Conservation (phyloP, 2,113 vertebrate species). For the Galeopterus variegatus region DNA sequence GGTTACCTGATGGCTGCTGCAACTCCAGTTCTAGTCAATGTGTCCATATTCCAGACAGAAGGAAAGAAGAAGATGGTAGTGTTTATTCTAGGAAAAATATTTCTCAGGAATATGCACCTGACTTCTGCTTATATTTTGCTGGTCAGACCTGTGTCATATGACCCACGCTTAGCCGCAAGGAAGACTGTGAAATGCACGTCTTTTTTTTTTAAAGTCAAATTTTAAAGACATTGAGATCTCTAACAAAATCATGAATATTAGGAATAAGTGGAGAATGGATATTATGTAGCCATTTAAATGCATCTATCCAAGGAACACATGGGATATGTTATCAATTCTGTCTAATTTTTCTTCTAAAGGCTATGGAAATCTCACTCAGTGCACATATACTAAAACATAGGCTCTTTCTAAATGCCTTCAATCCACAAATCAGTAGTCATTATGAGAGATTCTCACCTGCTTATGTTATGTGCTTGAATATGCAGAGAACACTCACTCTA, state of each 20-base stretch:
- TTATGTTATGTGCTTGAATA: slow-evolving; percentile 9
- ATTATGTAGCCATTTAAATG: background rate
- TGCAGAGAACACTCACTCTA: background rate
- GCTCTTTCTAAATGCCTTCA: slow-evolving; percentile 4
- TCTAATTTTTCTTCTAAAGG: background rate
- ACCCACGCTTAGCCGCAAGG: background rate
- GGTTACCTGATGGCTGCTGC: background rate
- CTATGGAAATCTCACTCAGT: background rate
- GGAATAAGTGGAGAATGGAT: background rate
- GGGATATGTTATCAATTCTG: background rate
- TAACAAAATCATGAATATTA: slow-evolving; percentile 3
- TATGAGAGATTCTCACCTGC: background rate
- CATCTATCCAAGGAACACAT: background rate
- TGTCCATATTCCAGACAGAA: background rate
- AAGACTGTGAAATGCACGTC: background rate
- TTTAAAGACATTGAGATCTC: background rate
- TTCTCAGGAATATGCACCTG: background rate
- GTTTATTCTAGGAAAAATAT: background rate
- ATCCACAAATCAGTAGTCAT: background rate
- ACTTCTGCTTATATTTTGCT: slow-evolving; percentile 18
- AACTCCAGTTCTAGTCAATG: background rate
- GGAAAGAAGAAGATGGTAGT: background rate
- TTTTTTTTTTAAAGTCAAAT: background rate
- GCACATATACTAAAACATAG: background rate
- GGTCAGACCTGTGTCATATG: background rate